These are phyloP conservation scores for Tortrix viridana DNA, from an alignment of 2,888 invertebrate species.

Conservation along the genomic window DNA sequence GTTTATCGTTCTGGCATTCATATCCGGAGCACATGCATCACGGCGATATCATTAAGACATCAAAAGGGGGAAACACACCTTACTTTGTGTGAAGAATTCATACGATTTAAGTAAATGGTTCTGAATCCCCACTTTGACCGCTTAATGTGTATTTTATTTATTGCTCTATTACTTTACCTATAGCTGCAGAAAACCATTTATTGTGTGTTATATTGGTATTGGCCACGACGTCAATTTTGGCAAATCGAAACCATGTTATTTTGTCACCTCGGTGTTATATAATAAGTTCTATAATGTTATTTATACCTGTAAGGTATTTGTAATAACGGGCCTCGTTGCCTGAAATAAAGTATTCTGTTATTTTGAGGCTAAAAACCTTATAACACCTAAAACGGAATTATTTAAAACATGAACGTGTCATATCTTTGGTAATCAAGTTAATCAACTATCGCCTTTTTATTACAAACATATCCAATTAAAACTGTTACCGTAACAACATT, in stretches of 20 bases:
- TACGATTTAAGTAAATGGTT: constrained; percentile 44
- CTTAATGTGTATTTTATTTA: constrained; percentile 12
- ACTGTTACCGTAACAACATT: constrained; percentile 13
- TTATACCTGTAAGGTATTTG: constrained; percentile 21
- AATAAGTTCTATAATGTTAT: no score
- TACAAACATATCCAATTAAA: constrained; percentile 14
- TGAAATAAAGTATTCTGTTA: no score
- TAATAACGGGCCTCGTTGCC: no score
- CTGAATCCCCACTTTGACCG: constrained; percentile 48
- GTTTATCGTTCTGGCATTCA: constrained; percentile 54
- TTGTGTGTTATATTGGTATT: no score
- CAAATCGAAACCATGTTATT: no score
- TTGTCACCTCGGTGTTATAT: no score
- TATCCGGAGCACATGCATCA: constrained; percentile 77
- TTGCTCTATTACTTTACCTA: no score
- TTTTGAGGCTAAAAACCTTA: no score
- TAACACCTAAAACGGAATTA: no score
- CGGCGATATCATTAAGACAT: constrained; percentile 77
- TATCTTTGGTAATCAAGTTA: neutral
- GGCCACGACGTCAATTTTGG: no score
- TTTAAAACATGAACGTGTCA: no score
- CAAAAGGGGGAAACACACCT: constrained; percentile 68
- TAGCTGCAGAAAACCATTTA: no score
- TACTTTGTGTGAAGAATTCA: constrained; percentile 66
- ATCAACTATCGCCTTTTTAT: neutral